phyloP scores from a whole-genome alignment of 2,797 vertebrate genomes.

The Cuniculus paca region DNA sequence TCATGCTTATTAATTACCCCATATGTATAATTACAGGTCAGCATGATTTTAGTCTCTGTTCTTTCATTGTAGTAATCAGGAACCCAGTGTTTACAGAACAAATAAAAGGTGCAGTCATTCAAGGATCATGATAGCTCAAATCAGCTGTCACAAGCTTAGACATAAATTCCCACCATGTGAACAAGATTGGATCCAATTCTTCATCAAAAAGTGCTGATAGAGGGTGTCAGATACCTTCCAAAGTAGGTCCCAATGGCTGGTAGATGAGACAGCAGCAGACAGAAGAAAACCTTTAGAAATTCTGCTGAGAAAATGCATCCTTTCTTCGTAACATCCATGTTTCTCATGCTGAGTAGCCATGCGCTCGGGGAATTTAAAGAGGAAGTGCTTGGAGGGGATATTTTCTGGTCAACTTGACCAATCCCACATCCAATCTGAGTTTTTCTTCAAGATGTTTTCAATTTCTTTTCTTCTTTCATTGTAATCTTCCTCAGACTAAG shows the following conservation, averaged over 20 bases:
- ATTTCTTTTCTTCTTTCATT: conserved; percentile 90
- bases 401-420: neutral
- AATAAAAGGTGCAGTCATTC: fast-evolving
- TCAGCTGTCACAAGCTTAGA: neutral
- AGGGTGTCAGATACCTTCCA: conserved; percentile 79
- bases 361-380: conserved; percentile 93
- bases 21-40: neutral
- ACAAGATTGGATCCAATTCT: neutral
- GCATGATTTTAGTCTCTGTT: neutral
- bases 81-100: neutral
- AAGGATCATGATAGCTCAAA: neutral
- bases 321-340: conserved; percentile 96
- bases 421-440: neutral
- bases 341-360: conserved; percentile 94
- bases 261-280: conserved; percentile 94
- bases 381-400: conserved; percentile 89
- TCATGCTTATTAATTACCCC: neutral
- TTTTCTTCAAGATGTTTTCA: neutral
- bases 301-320: conserved; percentile 95
- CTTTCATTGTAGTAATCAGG: neutral
- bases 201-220: neutral
- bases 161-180: neutral
- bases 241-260: conserved; percentile 97
- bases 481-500: conserved; percentile 96
- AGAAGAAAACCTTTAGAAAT: conserved; percentile 90